Evolutionary conservation across 2,797 vertebrate genomes (phyloP).

Genomic region (Pitangus sulphuratus): DNA sequence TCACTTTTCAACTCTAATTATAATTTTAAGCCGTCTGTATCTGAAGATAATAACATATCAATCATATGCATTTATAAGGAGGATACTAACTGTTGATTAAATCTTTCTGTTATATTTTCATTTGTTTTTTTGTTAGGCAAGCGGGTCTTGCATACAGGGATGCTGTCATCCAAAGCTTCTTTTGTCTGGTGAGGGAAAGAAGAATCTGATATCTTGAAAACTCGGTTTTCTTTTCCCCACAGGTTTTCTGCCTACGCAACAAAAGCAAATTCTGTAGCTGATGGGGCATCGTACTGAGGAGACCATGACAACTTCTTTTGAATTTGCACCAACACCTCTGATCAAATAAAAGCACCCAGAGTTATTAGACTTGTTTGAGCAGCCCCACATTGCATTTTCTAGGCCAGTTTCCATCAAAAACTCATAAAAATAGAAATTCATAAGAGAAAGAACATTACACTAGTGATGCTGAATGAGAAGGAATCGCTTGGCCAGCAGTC

Average conservation of each 20-base stretch:
- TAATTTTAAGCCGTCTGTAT: neutral
- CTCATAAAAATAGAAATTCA: constrained; percentile 65
- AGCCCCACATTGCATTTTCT: constrained; percentile 12
- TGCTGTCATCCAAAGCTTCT: neutral
- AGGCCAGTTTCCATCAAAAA: constrained; percentile 45
- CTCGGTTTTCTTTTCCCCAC: neutral
- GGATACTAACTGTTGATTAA: neutral
- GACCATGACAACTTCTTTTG: constrained; percentile 4
- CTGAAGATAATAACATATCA: neutral
- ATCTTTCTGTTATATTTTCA: neutral
- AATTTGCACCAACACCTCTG: constrained; percentile 4
- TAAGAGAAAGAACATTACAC: constrained; percentile 45
- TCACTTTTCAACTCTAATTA: neutral
- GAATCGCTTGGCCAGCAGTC: constrained; percentile 57
- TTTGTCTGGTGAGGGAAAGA: neutral
- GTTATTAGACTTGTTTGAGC: constrained; percentile 52
- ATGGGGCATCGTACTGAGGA: neutral
- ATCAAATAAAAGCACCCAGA: constrained; percentile 22
- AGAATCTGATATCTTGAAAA: constrained; percentile 2
- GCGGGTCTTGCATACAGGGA: neutral
- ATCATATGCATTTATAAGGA: neutral
- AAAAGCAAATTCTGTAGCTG: constrained; percentile 4
- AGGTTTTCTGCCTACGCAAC: constrained; percentile 29
- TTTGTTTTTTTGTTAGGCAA: neutral
- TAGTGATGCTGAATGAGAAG: constrained; percentile 26